Evolutionary conservation across 2,888 invertebrate genomes (phyloP), one percentile per base, ranked within the genome.

Genomic region (Phytoseiulus persimilis): DNA sequence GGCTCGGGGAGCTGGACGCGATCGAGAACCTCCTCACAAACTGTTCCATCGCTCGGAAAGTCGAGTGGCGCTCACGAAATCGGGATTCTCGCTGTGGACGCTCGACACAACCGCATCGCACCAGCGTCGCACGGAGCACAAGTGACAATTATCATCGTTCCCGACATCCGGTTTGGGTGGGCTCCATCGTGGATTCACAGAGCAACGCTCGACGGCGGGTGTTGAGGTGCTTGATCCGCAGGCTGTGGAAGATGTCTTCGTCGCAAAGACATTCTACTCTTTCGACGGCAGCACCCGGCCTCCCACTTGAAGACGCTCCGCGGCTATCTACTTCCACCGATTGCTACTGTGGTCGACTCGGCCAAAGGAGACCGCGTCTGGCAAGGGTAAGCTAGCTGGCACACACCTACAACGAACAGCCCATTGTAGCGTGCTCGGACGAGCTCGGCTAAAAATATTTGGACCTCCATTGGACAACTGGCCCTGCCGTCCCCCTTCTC

Each of bases 121-220:
- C 87, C 87, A 87, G 87, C 87, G 87, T 87, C 87, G 87, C 87
- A 87, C 87, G 33, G 33, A 87, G 87, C 87, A 87, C 39, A 32
- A n/a, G 32, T 87, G 87, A 87, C 87, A 87, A 39, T 87, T 87
- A 32, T 87, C 87, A 87, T 87, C n/a, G n/a, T n/a, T 28, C 18
- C 65, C 14, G 39, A 39, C 3, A 39, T 39, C 9, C 65, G 14
- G 1, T 65, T 65, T 23, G 65, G 65, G 23, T 28, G 65, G 18
- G 18, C 23, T 65, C 65, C 65, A 65, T 65, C 5, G 65, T 65
- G 65, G 18, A 23, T 28, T 18, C 65, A 14, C 14, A 14, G 65
- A 28, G 18, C 65, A 18, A 11, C 28, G 14, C 5, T 65, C 65
- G 18, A 65, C 1, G 14, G 2, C 23, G 18, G 65, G 14, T 28